phyloP scores from a whole-genome alignment of 2,113 vertebrate genomes.

The Pholis gunnellus region DNA sequence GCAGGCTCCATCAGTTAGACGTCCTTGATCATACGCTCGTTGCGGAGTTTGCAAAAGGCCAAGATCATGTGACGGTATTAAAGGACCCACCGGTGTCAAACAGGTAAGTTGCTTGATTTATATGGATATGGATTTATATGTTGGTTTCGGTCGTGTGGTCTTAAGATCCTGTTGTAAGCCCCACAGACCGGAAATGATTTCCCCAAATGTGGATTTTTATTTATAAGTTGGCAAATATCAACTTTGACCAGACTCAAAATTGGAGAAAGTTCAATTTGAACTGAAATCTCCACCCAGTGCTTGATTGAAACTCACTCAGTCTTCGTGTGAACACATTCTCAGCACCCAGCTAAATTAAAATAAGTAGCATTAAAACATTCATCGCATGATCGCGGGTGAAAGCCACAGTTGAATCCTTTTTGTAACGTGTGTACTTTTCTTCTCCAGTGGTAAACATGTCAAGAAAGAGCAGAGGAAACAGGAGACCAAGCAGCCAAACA shows the following conservation, averaged over 20 bases:
- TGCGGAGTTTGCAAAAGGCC: conserved; percentile 93
- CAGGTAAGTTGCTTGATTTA: conserved; percentile 65
- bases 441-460: conserved; percentile 67
- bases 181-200: neutral
- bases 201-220: too few relatives aligned
- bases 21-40: conserved; percentile 91
- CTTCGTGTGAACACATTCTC: neutral
- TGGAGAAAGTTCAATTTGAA: neutral
- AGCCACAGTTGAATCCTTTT: neutral
- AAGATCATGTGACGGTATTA: conserved; percentile 85
- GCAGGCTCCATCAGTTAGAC: conserved; percentile 92
- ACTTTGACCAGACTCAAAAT: neutral
- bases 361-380: neutral
- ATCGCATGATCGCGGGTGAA: neutral
- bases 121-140: too few relatives aligned
- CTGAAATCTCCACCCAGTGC: neutral
- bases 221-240: neutral
- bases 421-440: neutral
- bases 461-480: conserved; percentile 84
- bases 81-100: conserved; percentile 86
- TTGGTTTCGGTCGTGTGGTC: neutral
- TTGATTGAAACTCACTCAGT: neutral
- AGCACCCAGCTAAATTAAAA: neutral
- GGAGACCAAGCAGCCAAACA: conserved; percentile 78
- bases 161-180: neutral